Evolutionary conservation across 2,797 vertebrate species (phyloP).

Genomic region (Valencia hispanica): DNA sequence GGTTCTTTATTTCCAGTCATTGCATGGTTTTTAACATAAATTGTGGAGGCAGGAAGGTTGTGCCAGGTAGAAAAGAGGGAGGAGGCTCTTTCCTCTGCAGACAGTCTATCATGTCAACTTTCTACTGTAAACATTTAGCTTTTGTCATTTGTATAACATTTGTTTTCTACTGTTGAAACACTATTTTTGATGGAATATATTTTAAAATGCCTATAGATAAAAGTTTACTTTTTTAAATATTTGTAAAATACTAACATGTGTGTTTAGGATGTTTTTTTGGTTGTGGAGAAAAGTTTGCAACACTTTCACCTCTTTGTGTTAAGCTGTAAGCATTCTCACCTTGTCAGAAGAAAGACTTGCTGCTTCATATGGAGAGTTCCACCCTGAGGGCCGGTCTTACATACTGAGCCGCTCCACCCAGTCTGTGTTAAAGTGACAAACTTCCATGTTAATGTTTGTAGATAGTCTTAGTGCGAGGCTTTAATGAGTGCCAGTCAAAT

Average conservation of each 20-base stretch:
- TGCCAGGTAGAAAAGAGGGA: constrained; percentile 30
- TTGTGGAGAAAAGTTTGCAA: constrained; percentile 71
- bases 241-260: constrained; percentile 86
- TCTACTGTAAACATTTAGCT: constrained; percentile 68
- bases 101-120: constrained; percentile 52
- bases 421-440: constrained; percentile 16
- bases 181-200: constrained; percentile 91
- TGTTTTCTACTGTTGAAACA: constrained; percentile 86
- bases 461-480: constrained; percentile 78
- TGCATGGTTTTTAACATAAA: constrained; percentile 50
- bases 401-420: constrained; percentile 42
- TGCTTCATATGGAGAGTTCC: constrained; percentile 66
- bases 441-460: constrained; percentile 78
- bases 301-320: constrained; percentile 75
- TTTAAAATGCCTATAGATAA: constrained; percentile 87
- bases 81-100: constrained; percentile 25
- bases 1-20: constrained; percentile 61
- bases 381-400: constrained; percentile 73
- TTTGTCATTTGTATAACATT: constrained; percentile 79
- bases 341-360: constrained; percentile 43
- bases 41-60: constrained; percentile 28
- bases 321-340: constrained; percentile 58
- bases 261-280: constrained; percentile 55
- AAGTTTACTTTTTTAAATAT: constrained; percentile 88
- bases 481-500: constrained; percentile 75